Evolutionary conservation across 2,113 vertebrate species (phyloP), one percentile per base, ranked within the genome.

Genomic region (Diphyllodes magnificus): DNA sequence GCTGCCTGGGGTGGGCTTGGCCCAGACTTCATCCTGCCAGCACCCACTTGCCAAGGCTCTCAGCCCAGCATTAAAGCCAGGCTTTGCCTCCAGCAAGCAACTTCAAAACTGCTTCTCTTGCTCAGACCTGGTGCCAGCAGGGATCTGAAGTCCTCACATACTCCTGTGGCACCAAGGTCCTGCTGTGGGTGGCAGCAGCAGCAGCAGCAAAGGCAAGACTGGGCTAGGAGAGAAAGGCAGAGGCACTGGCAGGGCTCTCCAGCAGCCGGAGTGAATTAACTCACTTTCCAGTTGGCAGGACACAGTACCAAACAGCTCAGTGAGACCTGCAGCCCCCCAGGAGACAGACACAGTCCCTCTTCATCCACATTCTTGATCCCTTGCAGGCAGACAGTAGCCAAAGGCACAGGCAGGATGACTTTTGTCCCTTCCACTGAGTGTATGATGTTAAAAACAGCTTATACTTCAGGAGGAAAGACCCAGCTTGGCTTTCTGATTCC

Each of bases 71-170:
- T 71, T 80, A 90, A 76, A 81, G 40, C 25, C 45, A 50, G 13
- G 21, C 77, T 69, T 90, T 49, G 49, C n/a, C 65, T 69, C 28
- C 37, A 54, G 60, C 49, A 50, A 60, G 28, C 27, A 71, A 70
- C 25, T 47, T 44, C 50, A 70, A 28, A 83, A 78, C 49, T 16
- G 22, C 16, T 65, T 76, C 28, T 59, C 33, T 54, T 83, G 19
- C 28, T 70, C 56, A 80, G 50, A 45, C 21, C 33, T 37, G 35
- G 25, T 60, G 22, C 40, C 45, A 39, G 24, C 31, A 65, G 56
- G 28, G 72, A 50, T n/a, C 1, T 33, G 25, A 80, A 65, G 28
- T 35, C 40, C 50, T 44, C 35, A 40, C 0, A 0, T 0, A 2
- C 10, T 76, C 30, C 51, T 82, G 47, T 2, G 2, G 71, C 86